phyloP scores from a whole-genome alignment of 2,113 vertebrate genomes.

The Plestiodon gilberti region DNA sequence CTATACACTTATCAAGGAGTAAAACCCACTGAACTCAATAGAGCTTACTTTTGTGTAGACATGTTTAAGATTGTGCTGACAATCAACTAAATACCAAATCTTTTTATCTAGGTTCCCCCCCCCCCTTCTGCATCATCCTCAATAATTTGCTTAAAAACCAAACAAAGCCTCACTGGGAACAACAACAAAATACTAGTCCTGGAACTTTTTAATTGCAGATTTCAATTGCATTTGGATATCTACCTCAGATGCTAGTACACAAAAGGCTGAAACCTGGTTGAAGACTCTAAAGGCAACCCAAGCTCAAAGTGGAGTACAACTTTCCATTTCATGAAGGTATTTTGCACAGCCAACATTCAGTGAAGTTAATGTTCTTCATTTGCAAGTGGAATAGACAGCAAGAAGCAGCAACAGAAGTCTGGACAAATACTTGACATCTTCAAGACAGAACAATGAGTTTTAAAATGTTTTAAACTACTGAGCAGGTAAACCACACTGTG shows the following conservation, averaged over 20 bases:
- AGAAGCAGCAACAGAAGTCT: slow-evolving; percentile 53
- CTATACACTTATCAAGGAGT: too few species aligned
- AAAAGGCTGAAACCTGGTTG: slow-evolving; percentile 32
- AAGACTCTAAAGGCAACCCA: slow-evolving; percentile 50
- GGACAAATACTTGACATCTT: slow-evolving; percentile 50
- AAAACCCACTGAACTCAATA: too few species aligned
- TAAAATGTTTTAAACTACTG: slow-evolving; percentile 44
- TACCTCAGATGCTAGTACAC: slow-evolving; percentile 51
- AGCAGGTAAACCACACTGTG: slow-evolving; percentile 69
- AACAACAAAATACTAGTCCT: slow-evolving; percentile 10
- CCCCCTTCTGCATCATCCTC: neutral
- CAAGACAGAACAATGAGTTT: slow-evolving; percentile 55
- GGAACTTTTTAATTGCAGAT: slow-evolving; percentile 28
- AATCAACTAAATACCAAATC: slow-evolving; percentile 84
- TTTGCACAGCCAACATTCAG: slow-evolving; percentile 36
- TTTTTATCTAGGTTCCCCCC: slow-evolving; percentile 48
- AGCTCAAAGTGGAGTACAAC: slow-evolving; percentile 53
- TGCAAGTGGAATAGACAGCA: slow-evolving; percentile 39
- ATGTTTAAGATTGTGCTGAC: slow-evolving; percentile 43
- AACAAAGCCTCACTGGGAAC: slow-evolving; percentile 13
- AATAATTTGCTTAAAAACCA: neutral
- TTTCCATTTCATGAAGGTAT: slow-evolving; percentile 37
- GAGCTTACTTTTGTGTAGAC: too few species aligned
- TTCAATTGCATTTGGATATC: slow-evolving; percentile 34
- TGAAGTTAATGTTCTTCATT: slow-evolving; percentile 35